Evolutionary conservation across 2,113 vertebrate genomes (phyloP), one percentile per base, ranked within the genome.

Genomic region (Martes martes): DNA sequence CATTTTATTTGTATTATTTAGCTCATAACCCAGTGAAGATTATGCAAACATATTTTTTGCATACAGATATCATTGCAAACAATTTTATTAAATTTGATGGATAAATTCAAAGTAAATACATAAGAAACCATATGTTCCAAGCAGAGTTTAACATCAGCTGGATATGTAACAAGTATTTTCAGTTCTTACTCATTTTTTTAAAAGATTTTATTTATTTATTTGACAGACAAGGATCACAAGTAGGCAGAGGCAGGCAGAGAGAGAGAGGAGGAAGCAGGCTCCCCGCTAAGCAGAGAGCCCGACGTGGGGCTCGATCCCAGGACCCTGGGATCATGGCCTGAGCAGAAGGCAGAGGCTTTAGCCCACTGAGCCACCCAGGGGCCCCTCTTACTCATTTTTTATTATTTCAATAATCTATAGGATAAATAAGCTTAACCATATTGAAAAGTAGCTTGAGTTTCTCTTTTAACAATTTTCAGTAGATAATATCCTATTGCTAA

Each of bases 71-170:
- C 21, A 21, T 94, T 94, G 13, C 0, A 47, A 95, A 83, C 5
- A 67, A 11, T 79, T 69, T 89, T 65, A 33, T 82, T 33, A 89
- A 73, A 28, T 79, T 73, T 87, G 2, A 11, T 74, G 11, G 28
- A n/a, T 82, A 42, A 89, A 92, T 92, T 90, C 36, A 91, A 92
- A 31, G 2, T 61, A 91, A 81, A 24, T 28, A 93, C 59, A 69
- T 87, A 55, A 94, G 7, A 81, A 92, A 76, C 2, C 2, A 31
- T 85, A 18, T 15, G 0, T 69, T 76, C 47, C 33, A 45, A 65
- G 0, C 26, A 45, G 26, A 78, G 0, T 2, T 79, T 89, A 86
- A 57, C 31, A 89, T 94, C 8, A 39, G 26, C 24, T 97, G 19
- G 11, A 24, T 65, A 59, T 59, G 55, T 52, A 63, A 23, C 16